These are phyloP conservation scores for Synergus laeviventris DNA, from an alignment of 2,888 invertebrate genomes.

Conservation along the genomic window DNA sequence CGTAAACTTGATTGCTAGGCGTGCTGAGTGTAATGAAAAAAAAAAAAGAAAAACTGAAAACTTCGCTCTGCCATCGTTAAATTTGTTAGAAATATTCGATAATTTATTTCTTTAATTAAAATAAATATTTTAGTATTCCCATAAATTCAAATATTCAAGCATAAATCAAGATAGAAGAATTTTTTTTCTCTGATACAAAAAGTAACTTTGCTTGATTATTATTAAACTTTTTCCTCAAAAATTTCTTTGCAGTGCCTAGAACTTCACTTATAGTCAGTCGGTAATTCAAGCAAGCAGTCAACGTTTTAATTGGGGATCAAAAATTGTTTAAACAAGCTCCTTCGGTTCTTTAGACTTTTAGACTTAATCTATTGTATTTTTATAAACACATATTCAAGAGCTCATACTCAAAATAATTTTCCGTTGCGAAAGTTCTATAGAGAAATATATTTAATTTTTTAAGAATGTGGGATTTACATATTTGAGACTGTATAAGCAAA, in stretches of 20 bases:
- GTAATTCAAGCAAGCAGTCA: neutral
- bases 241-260: neutral
- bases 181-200: neutral
- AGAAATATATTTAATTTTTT: no score
- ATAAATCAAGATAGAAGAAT: slow-evolving; percentile 11
- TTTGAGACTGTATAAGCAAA: neutral
- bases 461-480: no score
- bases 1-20: neutral
- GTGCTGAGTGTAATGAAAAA: neutral
- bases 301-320: neutral
- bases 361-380: neutral
- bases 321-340: neutral
- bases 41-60: neutral
- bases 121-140: slow-evolving; percentile 4
- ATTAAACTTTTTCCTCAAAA: neutral
- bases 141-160: neutral
- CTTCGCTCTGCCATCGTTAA: neutral
- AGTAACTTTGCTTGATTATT: neutral
- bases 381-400: no score
- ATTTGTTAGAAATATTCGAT: slow-evolving; percentile 21
- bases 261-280: neutral
- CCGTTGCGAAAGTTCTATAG: no score
- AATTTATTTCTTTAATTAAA: slow-evolving; percentile 22
- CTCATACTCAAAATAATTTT: no score
- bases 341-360: neutral